A percentile compares a stretch with the other conserved stretches of the same genome.
These are phyloP conservation scores for Oreochromis mossambicus DNA, from an alignment of 2,797 vertebrate genomes.

Conservation along the genomic window DNA sequence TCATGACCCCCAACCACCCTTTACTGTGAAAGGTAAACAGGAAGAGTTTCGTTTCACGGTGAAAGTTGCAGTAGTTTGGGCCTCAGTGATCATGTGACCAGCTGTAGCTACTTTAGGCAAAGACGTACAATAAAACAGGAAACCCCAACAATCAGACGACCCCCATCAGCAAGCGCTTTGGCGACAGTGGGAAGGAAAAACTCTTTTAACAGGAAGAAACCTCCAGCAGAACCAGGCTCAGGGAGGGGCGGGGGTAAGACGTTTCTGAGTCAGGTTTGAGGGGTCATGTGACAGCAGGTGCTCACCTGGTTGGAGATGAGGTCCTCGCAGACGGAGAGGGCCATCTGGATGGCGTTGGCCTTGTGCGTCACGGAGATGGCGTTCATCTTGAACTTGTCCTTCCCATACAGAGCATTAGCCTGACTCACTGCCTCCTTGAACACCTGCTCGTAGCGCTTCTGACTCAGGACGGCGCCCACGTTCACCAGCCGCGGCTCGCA, in stretches of 20 bases:
- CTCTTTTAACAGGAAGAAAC: too few species aligned
- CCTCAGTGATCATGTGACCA: neutral
- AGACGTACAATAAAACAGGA: too few species aligned
- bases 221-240: neutral
- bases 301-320: constrained; percentile 96
- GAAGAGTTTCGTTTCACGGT: neutral
- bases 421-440: constrained; percentile 91
- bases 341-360: constrained; percentile 96
- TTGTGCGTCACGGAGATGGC: constrained; percentile 96
- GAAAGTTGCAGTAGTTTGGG: neutral
- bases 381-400: constrained; percentile 91
- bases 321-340: constrained; percentile 93
- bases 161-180: too few species aligned
- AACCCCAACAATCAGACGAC: too few species aligned
- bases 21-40: neutral
- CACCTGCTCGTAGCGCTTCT: constrained; percentile 90
- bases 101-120: neutral
- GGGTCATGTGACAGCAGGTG: neutral
- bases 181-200: too few species aligned
- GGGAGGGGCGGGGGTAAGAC: neutral
- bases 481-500: constrained; percentile 91
- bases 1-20: neutral
- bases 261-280: neutral
- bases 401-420: constrained; percentile 87
- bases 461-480: constrained; percentile 91